These are phyloP conservation scores for Microcebus lehilahytsara DNA, from an alignment of 2,113 vertebrate genomes.

Conservation along the genomic window DNA sequence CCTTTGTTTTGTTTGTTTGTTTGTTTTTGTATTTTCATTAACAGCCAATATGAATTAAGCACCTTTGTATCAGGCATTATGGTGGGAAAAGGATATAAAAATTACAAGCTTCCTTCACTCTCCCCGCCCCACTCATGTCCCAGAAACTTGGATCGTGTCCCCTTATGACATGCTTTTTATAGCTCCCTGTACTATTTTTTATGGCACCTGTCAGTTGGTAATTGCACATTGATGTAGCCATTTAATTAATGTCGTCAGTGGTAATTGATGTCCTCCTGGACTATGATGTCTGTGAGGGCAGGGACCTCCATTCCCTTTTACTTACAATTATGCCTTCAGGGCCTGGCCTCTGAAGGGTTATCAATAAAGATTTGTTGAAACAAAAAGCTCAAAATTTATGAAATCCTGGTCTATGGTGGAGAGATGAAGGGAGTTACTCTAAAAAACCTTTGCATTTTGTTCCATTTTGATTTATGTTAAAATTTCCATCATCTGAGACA, in stretches of 20 bases:
- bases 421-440: background rate
- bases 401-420: background rate
- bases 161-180: background rate
- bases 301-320: background rate
- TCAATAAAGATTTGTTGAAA: background rate
- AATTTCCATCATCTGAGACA: background rate
- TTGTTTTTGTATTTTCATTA: background rate
- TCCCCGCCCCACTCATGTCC: background rate
- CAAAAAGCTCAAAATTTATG: slow-evolving; percentile 9
- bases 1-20: background rate
- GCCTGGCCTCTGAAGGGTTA: background rate
- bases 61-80: background rate
- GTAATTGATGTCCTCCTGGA: background rate
- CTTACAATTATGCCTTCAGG: background rate
- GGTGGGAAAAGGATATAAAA: background rate
- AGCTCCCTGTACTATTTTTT: background rate
- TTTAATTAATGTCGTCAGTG: background rate
- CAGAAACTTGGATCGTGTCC: background rate
- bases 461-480: slow-evolving; percentile 1
- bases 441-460: slow-evolving; percentile 10
- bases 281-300: background rate
- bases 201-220: background rate
- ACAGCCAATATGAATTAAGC: background rate
- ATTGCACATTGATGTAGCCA: background rate
- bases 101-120: background rate